Evolutionary conservation across 2,797 vertebrate species (phyloP).

Genomic region (Antrozous pallidus): DNA sequence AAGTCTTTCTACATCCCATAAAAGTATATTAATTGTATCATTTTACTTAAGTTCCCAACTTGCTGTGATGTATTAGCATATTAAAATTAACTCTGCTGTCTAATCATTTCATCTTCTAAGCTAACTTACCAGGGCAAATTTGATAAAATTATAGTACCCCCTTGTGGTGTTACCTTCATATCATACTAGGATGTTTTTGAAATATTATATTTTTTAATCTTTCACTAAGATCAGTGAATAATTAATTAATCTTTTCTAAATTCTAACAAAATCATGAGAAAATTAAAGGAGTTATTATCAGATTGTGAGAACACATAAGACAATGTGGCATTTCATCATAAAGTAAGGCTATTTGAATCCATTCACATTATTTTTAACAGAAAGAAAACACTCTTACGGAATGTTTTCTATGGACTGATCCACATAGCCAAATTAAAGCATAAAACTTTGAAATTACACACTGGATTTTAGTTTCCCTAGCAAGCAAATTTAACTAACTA

Average conservation of each 20-base stretch:
- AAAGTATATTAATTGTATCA: conserved; percentile 82
- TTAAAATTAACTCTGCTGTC: conserved; percentile 85
- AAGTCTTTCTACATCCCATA: conserved; percentile 76
- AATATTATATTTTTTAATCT: conserved; percentile 75
- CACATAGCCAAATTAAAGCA: conserved; percentile 33
- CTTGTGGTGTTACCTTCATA: conserved; percentile 83
- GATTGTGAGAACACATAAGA: conserved; percentile 60
- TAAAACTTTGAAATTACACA: conserved; percentile 38
- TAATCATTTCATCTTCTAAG: conserved; percentile 83
- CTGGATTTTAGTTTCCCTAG: conserved; percentile 6
- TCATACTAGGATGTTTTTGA: conserved; percentile 74
- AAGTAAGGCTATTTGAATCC: conserved; percentile 16
- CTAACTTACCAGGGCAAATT: conserved; percentile 80
- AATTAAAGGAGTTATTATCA: conserved; percentile 67
- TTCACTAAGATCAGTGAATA: conserved; percentile 73
- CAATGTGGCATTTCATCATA: conserved; percentile 46
- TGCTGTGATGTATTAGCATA: conserved; percentile 82
- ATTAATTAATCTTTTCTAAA: conserved; percentile 83
- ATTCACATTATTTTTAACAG: conserved; percentile 3
- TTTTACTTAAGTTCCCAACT: conserved; percentile 83
- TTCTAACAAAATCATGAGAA: conserved; percentile 73
- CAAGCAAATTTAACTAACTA: conserved; percentile 33
- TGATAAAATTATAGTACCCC: conserved; percentile 83
- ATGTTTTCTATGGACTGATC: background rate
- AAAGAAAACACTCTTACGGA: conserved; percentile 4